Base-by-base conservation (phyloP, 2,888 invertebrate species). In the Scotopteryx bipunctaria region DNA sequence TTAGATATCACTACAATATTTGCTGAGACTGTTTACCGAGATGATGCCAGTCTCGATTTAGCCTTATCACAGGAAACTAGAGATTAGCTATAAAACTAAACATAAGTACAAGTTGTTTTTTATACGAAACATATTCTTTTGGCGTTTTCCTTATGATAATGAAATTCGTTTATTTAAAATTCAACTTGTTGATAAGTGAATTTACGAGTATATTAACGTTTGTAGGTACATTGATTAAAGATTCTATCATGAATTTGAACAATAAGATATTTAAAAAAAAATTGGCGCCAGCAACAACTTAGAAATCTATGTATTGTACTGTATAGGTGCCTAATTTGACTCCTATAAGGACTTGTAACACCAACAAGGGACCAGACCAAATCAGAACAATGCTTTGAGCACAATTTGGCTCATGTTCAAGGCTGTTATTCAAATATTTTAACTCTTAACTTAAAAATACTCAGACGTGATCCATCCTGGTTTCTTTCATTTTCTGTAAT, bases 31-130 rank as follows among this genome's bases (percentile, higher is more conserved):
- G 61, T 64, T 61, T 64, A 42, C 32, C 29, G 23, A 45, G 55
- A 57, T 64, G 63, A 64, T 62, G 65, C 55, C 59, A 59, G 29
- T n/a, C 52, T 13, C 33, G 46, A 17, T 19, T 36, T 16, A 44
- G 42, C 44, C 43, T 43, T 57, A 47, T 51, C 55, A 56, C 64
- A 63, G 64, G 57, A 64, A 63, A 57, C 54, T 15, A 43, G 17
- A 46, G 44, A 56, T 57, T 35, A 36, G 25, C 31, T 41, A 32
- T 14, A 14, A 23, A 31, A 16, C n/a, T 9, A 9, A 3, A 27
- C 11, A 27, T 27, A 27, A 27, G 11, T 27, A 11, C 9, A 8
- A 27, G 27, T 11, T 25, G 3, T 15, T 38, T 25, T 35, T 19
- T 8, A 36, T 21, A 36, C 21, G 13, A 3, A 4, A 21, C 8